These are phyloP conservation scores for Mesochorus sp. DNA, from an alignment of 2,888 invertebrate genomes.

Conservation along the genomic window DNA sequence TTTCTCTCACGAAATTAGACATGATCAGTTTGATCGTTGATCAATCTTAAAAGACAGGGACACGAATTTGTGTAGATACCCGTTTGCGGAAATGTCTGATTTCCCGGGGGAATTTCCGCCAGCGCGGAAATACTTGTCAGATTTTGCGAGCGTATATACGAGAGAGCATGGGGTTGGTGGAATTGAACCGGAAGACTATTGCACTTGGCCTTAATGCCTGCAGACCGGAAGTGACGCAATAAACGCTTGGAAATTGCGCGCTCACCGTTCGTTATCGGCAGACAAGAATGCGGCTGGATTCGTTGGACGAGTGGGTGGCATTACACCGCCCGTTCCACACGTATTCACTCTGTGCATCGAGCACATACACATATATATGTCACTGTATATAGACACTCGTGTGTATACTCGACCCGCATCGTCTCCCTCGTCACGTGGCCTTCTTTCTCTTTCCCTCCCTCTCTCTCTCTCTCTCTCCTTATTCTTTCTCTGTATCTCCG, in stretches of 20 bases:
- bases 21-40: too few relatives aligned
- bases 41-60: too few relatives aligned
- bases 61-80: too few relatives aligned
- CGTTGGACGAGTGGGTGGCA: constrained; percentile 35
- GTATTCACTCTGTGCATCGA: too few relatives aligned
- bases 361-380: neutral
- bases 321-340: neutral
- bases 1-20: too few relatives aligned
- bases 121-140: too few relatives aligned
- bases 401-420: neutral
- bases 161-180: too few relatives aligned
- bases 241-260: constrained; percentile 23
- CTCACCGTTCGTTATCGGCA: constrained; percentile 53
- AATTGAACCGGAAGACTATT: neutral
- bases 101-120: too few relatives aligned
- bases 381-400: too few relatives aligned
- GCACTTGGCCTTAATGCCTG: constrained; percentile 16
- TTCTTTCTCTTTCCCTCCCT: constrained; percentile 27
- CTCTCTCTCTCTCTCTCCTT: constrained; percentile 28
- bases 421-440: constrained; percentile 49
- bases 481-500: neutral
- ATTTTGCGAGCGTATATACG: too few relatives aligned
- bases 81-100: too few relatives aligned
- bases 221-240: constrained; percentile 59
- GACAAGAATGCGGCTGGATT: constrained; percentile 39